Evolutionary conservation across 2,113 vertebrate species (phyloP).

Genomic region (Cavia aperea): DNA sequence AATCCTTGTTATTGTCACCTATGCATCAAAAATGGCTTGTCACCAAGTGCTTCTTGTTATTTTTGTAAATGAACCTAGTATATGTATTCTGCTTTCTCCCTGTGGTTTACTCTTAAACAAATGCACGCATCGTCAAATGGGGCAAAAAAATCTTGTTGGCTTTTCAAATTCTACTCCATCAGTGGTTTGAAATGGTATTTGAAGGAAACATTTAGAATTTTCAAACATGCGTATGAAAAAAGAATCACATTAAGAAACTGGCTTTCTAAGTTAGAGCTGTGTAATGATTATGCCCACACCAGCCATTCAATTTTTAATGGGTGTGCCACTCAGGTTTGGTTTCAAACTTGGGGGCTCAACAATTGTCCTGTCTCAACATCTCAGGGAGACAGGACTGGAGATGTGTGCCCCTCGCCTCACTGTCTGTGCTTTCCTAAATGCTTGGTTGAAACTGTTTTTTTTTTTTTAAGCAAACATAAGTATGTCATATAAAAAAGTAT

Average conservation of each 20-base stretch:
- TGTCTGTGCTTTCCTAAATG: background rate
- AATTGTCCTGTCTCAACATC: background rate
- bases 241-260: background rate
- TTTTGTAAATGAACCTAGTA: constrained; percentile 40
- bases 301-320: background rate
- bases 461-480: background rate
- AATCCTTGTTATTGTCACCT: constrained; percentile 61
- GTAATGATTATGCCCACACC: background rate
- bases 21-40: constrained; percentile 51
- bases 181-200: background rate
- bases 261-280: background rate
- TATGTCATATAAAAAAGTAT: background rate
- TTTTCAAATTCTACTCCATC: background rate
- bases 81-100: background rate
- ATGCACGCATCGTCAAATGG: background rate
- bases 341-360: background rate
- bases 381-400: background rate
- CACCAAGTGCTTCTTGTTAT: constrained; percentile 42
- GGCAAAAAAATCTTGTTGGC: background rate
- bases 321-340: background rate
- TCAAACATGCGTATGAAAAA: background rate
- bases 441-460: background rate
- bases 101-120: background rate
- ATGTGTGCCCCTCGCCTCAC: rapidly evolving
- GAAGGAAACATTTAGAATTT: background rate